Conservation (phyloP, 2,888 invertebrate species). For the Octonoba sinensis region DNA sequence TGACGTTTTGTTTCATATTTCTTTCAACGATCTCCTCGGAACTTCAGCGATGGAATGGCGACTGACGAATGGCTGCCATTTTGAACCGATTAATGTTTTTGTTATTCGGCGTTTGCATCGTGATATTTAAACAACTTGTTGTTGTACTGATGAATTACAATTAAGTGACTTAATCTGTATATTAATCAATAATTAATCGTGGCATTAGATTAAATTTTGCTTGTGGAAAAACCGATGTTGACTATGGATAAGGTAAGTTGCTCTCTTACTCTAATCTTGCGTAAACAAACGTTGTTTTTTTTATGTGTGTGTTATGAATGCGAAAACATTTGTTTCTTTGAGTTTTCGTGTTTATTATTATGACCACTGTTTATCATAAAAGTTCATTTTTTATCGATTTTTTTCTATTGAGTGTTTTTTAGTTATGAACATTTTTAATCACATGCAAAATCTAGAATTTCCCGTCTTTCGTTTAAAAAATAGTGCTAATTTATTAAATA, state of each 20-base stretch:
- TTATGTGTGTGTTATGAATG: neutral
- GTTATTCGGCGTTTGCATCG: neutral
- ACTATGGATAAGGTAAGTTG: slow-evolving; percentile 54
- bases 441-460: too few species aligned
- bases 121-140: neutral
- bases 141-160: neutral
- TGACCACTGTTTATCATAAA: neutral
- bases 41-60: slow-evolving; percentile 23
- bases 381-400: too few species aligned
- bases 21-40: neutral
- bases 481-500: too few species aligned
- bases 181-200: neutral
- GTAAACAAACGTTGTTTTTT: slow-evolving; percentile 36
- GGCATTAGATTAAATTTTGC: neutral
- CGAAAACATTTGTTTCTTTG: neutral
- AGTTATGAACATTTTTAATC: too few species aligned
- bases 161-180: neutral
- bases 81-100: slow-evolving; percentile 23
- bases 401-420: too few species aligned
- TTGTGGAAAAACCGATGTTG: neutral
- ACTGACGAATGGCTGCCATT: slow-evolving; percentile 36
- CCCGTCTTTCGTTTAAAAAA: too few species aligned
- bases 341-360: too few species aligned
- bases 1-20: too few species aligned
- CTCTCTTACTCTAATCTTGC: neutral